Conservation (phyloP, 2,888 invertebrate genomes). For the Scaeva pyrastri region DNA sequence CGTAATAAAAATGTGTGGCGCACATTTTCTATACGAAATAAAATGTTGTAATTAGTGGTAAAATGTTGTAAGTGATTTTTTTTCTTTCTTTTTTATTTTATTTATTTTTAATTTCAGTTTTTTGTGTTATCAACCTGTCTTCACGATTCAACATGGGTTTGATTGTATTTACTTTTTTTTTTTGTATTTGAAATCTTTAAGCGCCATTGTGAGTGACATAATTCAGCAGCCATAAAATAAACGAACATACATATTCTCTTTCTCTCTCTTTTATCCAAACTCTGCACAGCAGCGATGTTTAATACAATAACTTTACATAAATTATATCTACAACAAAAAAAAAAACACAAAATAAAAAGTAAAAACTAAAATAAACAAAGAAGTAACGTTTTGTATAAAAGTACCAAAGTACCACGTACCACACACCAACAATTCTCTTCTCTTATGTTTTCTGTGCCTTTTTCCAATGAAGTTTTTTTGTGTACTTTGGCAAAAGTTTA, state of each 20-base stretch:
- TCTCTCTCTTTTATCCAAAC: background rate
- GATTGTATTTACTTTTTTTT: slow-evolving; percentile 31
- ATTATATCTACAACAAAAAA: slow-evolving; percentile 49
- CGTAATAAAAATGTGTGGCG: slow-evolving; percentile 55
- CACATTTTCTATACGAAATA: slow-evolving; percentile 44
- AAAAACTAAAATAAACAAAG: slow-evolving; percentile 13
- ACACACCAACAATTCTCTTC: slow-evolving; percentile 14
- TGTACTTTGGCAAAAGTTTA: slow-evolving; percentile 54
- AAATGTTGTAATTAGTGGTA: slow-evolving; percentile 69
- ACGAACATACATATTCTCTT: slow-evolving; percentile 34
- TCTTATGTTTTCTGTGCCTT: slow-evolving; percentile 2
- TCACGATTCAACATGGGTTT: slow-evolving; percentile 52
- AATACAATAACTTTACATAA: slow-evolving; percentile 72
- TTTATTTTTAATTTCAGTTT: background rate
- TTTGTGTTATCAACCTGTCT: slow-evolving; percentile 45
- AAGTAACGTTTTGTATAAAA: slow-evolving; percentile 35
- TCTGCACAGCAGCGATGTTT: slow-evolving; percentile 33
- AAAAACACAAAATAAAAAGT: too few species aligned
- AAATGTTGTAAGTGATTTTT: slow-evolving; percentile 57
- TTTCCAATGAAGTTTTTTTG: slow-evolving; percentile 10
- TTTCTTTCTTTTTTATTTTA: slow-evolving; percentile 12
- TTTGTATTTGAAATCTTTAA: slow-evolving; percentile 48
- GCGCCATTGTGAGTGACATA: slow-evolving; percentile 72
- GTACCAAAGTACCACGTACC: slow-evolving; percentile 33
- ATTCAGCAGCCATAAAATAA: slow-evolving; percentile 67